Base-by-base conservation (phyloP, 2,888 invertebrate genomes). In the Coleophora flavipennella region DNA sequence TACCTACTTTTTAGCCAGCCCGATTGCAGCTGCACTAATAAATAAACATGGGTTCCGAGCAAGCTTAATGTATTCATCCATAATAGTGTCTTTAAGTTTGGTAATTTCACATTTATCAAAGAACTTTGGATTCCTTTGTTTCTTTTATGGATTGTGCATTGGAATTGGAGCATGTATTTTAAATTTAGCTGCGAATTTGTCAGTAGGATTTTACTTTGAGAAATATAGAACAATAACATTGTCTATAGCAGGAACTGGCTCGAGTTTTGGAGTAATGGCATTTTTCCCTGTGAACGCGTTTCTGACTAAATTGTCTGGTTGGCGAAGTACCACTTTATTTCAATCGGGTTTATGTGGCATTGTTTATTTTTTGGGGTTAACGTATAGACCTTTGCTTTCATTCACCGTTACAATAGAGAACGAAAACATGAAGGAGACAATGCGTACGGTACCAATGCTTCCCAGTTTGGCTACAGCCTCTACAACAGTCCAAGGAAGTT, bases 191-290 rank as follows among this genome's bases (percentile, higher is more conserved):
- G 55, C 71, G 27, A 48, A 49, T 31, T 51, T 84, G 33, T 59
- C 83, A 10, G 81, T 83, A 1, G 81, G 83, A 13, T 84, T 81
- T 59, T 81, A 84, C 57, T 84, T 84, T 53, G 80, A 81, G 52
- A 74, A 51, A 49, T 50, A 72, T 13, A 64, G 83, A 13, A 57
- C 79, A 2, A 20, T 81, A 35, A 79, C 79, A 9, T 50, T 81
- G 47, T 43, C 81, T 7, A 59, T 80, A 48, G 48, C 74, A 31
- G 58, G 67, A 2, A 51, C 60, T 43, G 83, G 81, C 29, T 75
- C 79, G 12, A 75, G 80, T 56, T 28, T 67, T 29, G 83, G 83
- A n/a, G 52, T 78, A 9, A 75, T 69, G 70, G 6, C 59, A 12
- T 59, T 80, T 57, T 80, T 62, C 50, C 69, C 70, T 29, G 26